Percentiles rank a stretch among this genome's conserved stretches.
These are phyloP conservation scores for Mus minutoides DNA, from an alignment of 2,797 vertebrate genomes.

Conservation along the genomic window DNA sequence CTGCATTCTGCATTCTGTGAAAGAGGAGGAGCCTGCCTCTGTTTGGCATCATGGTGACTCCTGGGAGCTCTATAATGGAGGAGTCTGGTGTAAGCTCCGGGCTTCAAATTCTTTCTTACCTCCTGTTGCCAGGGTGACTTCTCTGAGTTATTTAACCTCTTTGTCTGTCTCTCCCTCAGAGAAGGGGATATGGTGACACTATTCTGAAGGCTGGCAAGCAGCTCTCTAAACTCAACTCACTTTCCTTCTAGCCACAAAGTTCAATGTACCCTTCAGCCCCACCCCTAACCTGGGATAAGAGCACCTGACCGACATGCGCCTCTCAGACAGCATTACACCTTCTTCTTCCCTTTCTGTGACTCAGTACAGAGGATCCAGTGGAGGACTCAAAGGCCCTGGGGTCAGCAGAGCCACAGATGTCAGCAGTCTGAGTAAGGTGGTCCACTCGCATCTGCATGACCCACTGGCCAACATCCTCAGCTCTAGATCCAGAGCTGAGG, in stretches of 20 bases:
- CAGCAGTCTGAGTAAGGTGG: neutral
- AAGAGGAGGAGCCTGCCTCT: neutral
- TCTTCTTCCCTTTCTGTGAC: neutral
- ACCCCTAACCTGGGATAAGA: neutral
- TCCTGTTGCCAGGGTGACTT: neutral
- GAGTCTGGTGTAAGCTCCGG: neutral
- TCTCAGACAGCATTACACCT: neutral
- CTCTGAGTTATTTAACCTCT: neutral
- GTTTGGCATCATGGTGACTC: neutral
- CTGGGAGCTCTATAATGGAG: neutral
- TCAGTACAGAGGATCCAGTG: neutral
- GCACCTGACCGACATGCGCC: neutral
- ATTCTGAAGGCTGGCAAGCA: neutral
- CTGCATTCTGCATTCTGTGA: neutral
- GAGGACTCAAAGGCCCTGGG: neutral
- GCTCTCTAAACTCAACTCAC: neutral
- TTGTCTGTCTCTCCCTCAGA: neutral
- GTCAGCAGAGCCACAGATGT: neutral
- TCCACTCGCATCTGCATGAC: neutral
- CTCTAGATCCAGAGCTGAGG: neutral
- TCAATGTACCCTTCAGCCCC: neutral
- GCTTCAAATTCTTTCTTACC: neutral
- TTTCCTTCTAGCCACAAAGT: neutral
- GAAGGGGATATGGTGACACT: neutral
- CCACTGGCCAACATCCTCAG: neutral